Conservation (phyloP, 2,113 vertebrate species). For the Dendrocopos noguchii region DNA sequence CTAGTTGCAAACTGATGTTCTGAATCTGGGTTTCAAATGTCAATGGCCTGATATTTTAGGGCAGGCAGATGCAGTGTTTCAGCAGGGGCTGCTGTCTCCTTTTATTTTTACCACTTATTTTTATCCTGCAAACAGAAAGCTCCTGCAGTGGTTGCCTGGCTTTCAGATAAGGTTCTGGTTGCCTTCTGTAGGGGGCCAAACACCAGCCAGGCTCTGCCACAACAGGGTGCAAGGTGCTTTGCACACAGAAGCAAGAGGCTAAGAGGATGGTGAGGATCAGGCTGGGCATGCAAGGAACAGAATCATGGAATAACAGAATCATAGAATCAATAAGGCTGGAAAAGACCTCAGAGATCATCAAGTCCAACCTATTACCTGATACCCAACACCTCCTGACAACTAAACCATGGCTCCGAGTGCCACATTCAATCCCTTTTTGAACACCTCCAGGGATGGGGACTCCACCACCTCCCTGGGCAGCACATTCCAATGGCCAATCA, state of each 20-base stretch:
- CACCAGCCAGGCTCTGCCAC: rapidly evolving
- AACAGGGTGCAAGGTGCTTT: not conserved
- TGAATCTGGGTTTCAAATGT: constrained; percentile 1
- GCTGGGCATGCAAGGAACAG: not conserved
- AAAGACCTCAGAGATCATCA: too few species aligned
- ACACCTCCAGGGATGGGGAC: too few species aligned
- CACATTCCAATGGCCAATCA: too few species aligned
- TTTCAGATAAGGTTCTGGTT: not conserved
- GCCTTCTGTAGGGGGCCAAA: not conserved
- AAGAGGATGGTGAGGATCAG: not conserved
- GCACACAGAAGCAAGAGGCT: not conserved
- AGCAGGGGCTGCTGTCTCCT: not conserved
- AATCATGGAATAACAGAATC: too few species aligned
- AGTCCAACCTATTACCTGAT: too few species aligned
- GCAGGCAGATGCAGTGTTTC: not conserved
- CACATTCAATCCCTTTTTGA: too few species aligned
- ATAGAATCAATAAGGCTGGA: too few species aligned
- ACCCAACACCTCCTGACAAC: too few species aligned
- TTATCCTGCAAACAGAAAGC: not conserved
- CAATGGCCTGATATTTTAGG: not conserved
- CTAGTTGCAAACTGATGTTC: not conserved
- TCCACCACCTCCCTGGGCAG: too few species aligned
- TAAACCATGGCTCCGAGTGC: too few species aligned
- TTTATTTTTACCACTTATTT: constrained; percentile 36
- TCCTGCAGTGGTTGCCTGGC: not conserved